These are phyloP conservation scores for Tolmerus cingulatus DNA, from an alignment of 2,888 invertebrate species.

Conservation along the genomic window DNA sequence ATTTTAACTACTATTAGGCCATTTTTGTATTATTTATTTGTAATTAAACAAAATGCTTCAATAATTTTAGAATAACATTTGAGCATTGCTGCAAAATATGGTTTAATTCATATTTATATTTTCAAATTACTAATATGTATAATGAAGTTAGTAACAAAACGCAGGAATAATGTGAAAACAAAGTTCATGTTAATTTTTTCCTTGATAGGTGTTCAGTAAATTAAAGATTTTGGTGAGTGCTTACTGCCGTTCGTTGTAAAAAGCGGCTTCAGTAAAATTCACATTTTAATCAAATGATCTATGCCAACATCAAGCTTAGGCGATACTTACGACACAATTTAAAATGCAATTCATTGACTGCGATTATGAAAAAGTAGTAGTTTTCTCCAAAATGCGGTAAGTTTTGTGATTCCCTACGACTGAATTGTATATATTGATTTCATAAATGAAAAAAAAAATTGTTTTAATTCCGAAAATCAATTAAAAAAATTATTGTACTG, in stretches of 20 bases:
- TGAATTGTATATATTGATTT: background rate
- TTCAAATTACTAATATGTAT: background rate
- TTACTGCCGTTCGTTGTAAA: background rate
- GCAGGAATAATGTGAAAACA: background rate
- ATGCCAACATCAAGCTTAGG: no score
- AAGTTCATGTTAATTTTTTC: background rate
- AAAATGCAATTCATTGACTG: no score
- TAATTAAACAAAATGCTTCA: background rate
- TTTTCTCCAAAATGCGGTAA: no score
- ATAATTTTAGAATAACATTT: conserved; percentile 10
- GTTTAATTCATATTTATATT: background rate
- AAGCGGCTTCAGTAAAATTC: background rate
- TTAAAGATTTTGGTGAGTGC: background rate
- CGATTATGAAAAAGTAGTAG: no score
- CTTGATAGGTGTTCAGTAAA: background rate
- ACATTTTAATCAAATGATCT: no score
- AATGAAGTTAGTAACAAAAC: background rate
- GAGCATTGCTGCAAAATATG: background rate
- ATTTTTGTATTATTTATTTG: background rate
- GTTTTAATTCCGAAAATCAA: background rate
- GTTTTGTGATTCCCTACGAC: background rate
- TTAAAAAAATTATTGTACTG: background rate
- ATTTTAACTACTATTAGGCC: conserved; percentile 10
- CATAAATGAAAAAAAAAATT: background rate
- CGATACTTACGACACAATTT: no score